Percentiles rank a stretch among this genome's conserved stretches.
phyloP scores from a whole-genome alignment of 2,113 vertebrate genomes.

The Pipa parva region DNA sequence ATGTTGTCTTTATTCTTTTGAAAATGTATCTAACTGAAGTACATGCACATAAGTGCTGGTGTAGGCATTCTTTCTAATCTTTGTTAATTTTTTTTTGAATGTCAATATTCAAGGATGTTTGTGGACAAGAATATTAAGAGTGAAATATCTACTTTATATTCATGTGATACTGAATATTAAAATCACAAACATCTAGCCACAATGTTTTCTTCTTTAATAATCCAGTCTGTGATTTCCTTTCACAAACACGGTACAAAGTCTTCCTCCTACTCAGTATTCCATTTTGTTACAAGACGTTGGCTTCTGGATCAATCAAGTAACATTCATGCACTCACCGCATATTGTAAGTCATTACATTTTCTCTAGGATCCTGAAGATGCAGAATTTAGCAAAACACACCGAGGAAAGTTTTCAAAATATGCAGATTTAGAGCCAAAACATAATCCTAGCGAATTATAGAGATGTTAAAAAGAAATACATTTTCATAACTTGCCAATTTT shows the following conservation, averaged over 20 bases:
- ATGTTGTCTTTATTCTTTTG: background rate
- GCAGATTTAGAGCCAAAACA: background rate
- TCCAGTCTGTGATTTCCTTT: too few relatives aligned
- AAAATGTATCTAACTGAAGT: constrained; percentile 1
- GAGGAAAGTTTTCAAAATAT: background rate
- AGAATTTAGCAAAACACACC: background rate
- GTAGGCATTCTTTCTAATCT: background rate
- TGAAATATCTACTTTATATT: too few relatives aligned
- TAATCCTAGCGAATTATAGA: background rate
- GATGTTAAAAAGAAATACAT: constrained; percentile 7
- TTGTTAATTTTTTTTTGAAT: background rate
- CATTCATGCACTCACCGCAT: background rate
- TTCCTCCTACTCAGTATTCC: background rate
- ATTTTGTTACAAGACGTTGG: background rate
- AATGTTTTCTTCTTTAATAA: too few relatives aligned
- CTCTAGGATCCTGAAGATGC: background rate
- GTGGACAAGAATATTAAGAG: too few relatives aligned
- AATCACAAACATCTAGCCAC: too few relatives aligned
- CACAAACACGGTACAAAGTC: background rate
- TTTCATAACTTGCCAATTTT: constrained; percentile 4
- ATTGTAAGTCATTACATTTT: background rate
- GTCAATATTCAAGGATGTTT: too few relatives aligned
- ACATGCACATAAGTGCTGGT: constrained; percentile 1
- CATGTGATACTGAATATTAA: too few relatives aligned
- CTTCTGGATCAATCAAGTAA: background rate